Evolutionary conservation across 2,888 invertebrate genomes (phyloP).

Genomic region (Cybosia mesomella): DNA sequence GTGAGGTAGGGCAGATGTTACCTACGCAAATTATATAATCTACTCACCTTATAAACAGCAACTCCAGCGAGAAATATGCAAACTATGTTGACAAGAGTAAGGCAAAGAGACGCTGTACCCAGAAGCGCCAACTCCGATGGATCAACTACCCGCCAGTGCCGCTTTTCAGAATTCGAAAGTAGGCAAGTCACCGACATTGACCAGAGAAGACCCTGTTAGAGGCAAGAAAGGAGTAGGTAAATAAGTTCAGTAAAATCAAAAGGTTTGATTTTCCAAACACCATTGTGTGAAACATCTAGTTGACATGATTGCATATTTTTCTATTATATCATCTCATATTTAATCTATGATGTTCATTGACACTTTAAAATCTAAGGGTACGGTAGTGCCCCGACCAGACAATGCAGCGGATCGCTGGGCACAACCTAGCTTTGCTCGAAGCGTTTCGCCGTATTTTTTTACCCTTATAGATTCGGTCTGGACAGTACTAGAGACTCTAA

Average conservation of each 20-base stretch:
- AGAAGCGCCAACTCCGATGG: slow-evolving; percentile 88
- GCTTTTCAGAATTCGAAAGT: slow-evolving; percentile 77
- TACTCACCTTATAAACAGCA: slow-evolving; percentile 88
- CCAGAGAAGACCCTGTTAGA: slow-evolving; percentile 88
- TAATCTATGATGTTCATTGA: no score
- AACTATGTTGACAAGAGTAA: slow-evolving; percentile 91
- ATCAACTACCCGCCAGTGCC: slow-evolving; percentile 75
- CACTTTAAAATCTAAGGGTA: no score
- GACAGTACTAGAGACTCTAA: no score
- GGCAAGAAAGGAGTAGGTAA: background rate
- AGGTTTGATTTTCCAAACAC: background rate
- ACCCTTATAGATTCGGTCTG: no score
- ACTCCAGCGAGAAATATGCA: slow-evolving; percentile 91
- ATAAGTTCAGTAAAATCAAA: background rate
- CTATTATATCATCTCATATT: no score
- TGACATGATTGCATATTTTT: no score
- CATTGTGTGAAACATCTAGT: background rate
- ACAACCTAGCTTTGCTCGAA: no score
- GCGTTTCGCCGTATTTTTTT: no score
- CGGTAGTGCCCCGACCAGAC: no score
- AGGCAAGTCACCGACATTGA: slow-evolving; percentile 87
- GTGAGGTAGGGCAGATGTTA: background rate
- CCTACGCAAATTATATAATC: background rate
- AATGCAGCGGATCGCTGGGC: no score
- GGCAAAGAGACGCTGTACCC: slow-evolving; percentile 90